These are phyloP conservation scores for Drosophila atripex DNA, from an alignment of 2,888 invertebrate genomes.

Conservation along the genomic window DNA sequence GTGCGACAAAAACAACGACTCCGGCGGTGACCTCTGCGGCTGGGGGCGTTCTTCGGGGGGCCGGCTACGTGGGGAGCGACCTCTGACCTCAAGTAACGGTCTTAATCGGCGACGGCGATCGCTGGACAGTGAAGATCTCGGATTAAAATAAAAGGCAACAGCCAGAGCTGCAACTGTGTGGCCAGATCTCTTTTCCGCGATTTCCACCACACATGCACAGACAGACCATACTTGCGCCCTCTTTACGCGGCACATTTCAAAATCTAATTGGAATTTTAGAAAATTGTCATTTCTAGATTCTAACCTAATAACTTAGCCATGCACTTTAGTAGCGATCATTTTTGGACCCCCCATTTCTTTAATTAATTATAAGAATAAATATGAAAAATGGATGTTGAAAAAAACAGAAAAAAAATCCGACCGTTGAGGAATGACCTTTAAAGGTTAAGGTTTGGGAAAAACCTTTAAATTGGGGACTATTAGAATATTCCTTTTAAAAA, in stretches of 20 bases:
- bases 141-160: constrained; percentile 38
- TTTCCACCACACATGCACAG: not conserved
- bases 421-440: too few species aligned
- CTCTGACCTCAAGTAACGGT: constrained; percentile 20
- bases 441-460: too few species aligned
- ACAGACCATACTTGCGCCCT: not conserved
- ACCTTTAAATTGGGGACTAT: too few species aligned
- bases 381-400: too few species aligned
- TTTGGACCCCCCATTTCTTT: too few species aligned
- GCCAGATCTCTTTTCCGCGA: constrained; percentile 2
- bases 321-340: too few species aligned
- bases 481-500: too few species aligned
- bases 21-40: constrained; percentile 19
- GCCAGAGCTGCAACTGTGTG: constrained; percentile 19
- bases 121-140: constrained; percentile 25
- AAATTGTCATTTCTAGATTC: too few species aligned
- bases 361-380: too few species aligned
- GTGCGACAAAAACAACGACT: constrained; percentile 21
- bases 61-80: constrained; percentile 9
- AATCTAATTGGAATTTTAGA: not conserved
- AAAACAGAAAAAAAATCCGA: too few species aligned
- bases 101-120: constrained; percentile 9
- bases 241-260: not conserved
- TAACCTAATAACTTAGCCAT: too few species aligned
- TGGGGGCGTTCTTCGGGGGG: not conserved